Evolutionary conservation across 2,113 vertebrate genomes (phyloP).

Genomic region (Mormoops blainvillei): DNA sequence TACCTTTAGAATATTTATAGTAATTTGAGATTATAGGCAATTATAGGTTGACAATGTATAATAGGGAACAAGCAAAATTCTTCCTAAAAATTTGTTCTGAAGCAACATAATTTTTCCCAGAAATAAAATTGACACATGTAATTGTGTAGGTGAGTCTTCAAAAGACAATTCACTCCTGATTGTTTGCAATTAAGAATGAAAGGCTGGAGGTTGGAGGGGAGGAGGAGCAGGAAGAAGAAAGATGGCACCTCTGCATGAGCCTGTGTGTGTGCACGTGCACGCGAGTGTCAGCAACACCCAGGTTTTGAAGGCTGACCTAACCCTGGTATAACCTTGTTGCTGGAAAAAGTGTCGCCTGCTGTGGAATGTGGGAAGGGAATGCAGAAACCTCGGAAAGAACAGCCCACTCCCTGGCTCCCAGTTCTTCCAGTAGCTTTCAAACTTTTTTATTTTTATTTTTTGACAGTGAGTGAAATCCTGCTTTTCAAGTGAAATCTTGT

Average conservation of each 20-base stretch:
- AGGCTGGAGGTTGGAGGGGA: not conserved
- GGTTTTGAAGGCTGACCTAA: not conserved
- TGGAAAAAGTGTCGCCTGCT: not conserved
- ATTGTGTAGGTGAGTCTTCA: not conserved
- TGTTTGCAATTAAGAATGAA: not conserved
- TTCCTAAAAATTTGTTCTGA: not conserved
- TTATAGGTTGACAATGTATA: not conserved
- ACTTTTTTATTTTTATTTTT: not conserved
- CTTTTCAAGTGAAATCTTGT: not conserved
- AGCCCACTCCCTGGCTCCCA: not conserved
- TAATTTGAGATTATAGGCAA: not conserved
- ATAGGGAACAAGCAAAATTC: not conserved
- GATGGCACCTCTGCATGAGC: not conserved
- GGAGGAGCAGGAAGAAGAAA: not conserved
- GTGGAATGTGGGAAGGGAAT: not conserved
- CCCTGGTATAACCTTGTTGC: not conserved
- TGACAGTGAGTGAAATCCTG: not conserved
- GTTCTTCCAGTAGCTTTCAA: not conserved
- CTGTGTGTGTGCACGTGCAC: not conserved
- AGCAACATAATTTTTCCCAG: not conserved
- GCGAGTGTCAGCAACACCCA: not conserved
- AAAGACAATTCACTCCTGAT: not conserved
- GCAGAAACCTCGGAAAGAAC: not conserved
- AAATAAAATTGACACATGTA: not conserved
- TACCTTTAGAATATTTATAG: not conserved